Conservation (phyloP, 2,888 invertebrate genomes). For the Trichogramma dendrolimi region DNA sequence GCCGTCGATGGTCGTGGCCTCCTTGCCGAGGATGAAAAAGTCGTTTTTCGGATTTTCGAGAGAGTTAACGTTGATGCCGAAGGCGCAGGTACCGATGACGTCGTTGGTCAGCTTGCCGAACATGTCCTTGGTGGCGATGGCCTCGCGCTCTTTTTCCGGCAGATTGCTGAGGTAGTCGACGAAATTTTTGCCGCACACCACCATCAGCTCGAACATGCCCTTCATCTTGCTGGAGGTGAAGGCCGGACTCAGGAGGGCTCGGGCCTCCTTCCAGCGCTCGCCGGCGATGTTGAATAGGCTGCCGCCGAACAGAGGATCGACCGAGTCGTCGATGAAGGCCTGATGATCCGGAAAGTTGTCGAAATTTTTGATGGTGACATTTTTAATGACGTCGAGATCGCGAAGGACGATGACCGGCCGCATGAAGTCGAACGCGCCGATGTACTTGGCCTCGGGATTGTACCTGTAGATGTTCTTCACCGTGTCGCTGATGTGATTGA, state of each 20-base stretch:
- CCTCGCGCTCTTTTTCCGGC: conserved; percentile 6
- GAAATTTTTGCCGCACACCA: conserved; percentile 40
- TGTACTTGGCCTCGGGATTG: conserved; percentile 27
- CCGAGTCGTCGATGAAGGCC: conserved; percentile 31
- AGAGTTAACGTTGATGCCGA: conserved; percentile 49
- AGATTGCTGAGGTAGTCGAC: conserved; percentile 32
- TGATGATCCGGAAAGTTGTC: conserved; percentile 38
- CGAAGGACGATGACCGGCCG: conserved; percentile 35
- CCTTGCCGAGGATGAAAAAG: conserved; percentile 41
- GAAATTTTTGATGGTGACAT: conserved; percentile 37
- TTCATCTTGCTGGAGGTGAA: conserved; percentile 60
- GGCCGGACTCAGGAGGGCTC: conserved; percentile 55
- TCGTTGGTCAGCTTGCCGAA: conserved; percentile 50
- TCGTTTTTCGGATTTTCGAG: conserved; percentile 42
- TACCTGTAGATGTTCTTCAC: conserved; percentile 6
- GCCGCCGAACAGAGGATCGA: conserved; percentile 36
- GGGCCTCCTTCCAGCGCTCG: conserved; percentile 53
- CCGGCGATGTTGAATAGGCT: conserved; percentile 39
- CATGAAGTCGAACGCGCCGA: conserved; percentile 34
- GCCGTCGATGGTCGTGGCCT: conserved; percentile 32
- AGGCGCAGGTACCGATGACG: conserved; percentile 53
- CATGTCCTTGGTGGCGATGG: conserved; percentile 49
- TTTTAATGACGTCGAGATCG: conserved; percentile 41
- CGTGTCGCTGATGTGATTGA: conserved; percentile 7
- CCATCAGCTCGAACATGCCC: conserved; percentile 47